These are phyloP conservation scores for Brachionus asplanchnoidis DNA, from an alignment of 1,140 invertebrate species.

Conservation along the genomic window DNA sequence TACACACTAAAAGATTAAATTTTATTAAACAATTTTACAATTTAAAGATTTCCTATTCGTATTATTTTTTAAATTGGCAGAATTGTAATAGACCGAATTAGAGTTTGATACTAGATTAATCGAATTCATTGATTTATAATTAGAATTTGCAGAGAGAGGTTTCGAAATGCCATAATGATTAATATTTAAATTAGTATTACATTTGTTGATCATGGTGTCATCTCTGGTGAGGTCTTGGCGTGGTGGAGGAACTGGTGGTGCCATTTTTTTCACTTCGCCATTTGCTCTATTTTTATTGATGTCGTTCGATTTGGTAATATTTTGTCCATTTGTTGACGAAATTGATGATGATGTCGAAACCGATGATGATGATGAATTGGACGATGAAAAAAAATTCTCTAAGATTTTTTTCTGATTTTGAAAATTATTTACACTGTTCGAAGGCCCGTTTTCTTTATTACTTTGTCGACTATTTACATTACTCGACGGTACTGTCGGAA, in stretches of 20 bases:
- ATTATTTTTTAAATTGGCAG: neutral
- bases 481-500: neutral
- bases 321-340: conserved; percentile 8
- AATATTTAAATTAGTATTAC: conserved; percentile 36
- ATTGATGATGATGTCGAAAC: neutral
- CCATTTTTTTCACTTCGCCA: conserved; percentile 17
- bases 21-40: neutral
- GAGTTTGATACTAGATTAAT: conserved; percentile 14
- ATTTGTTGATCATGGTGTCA: neutral
- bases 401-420: conserved; percentile 22
- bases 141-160: neutral
- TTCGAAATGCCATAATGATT: neutral
- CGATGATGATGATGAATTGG: neutral
- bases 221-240: neutral
- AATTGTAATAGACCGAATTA: conserved; percentile 17
- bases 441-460: conserved; percentile 17
- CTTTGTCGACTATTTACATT: neutral
- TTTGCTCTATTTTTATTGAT: neutral
- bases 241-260: conserved; percentile 18
- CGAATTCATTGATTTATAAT: conserved; percentile 24
- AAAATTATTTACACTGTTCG: neutral
- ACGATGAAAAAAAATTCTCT: conserved; percentile 6
- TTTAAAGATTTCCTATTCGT: conserved; percentile 18
- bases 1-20: neutral
- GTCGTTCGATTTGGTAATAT: neutral